Evolutionary conservation across 2,113 vertebrate species (phyloP).

Genomic region (Ictidomys tridecemlineatus): DNA sequence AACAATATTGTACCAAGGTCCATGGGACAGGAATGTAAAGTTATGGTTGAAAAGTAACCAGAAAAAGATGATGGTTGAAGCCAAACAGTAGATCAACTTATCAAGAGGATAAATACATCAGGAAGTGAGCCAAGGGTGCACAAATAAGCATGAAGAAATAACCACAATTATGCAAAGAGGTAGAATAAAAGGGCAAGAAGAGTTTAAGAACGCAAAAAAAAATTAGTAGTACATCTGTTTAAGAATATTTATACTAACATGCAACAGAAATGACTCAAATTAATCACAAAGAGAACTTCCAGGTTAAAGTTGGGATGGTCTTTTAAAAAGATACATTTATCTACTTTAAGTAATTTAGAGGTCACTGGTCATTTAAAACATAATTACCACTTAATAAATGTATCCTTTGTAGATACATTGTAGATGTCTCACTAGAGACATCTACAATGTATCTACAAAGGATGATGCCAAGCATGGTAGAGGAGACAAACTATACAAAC

Average conservation of each 20-base stretch:
- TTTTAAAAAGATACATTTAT: conserved; percentile 55
- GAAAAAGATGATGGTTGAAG: conserved; percentile 9
- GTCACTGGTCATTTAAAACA: conserved; percentile 42
- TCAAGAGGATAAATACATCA: background rate
- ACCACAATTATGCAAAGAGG: background rate
- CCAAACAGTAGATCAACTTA: background rate
- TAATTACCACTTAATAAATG: conserved; percentile 56
- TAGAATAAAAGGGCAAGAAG: background rate
- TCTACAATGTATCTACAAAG: background rate
- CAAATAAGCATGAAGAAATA: background rate
- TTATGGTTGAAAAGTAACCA: conserved; percentile 8
- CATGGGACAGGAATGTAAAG: background rate
- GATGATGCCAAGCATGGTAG: background rate
- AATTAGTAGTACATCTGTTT: background rate
- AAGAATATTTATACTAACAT: conserved; percentile 6
- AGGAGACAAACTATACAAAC: background rate
- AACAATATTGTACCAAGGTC: conserved; percentile 19
- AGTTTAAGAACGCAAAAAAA: background rate
- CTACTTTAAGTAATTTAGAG: background rate
- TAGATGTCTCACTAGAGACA: too few species aligned
- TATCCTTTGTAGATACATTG: too few species aligned
- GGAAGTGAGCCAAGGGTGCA: background rate
- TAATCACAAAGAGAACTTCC: conserved; percentile 45
- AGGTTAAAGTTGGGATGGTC: background rate
- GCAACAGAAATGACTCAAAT: conserved; percentile 28